phyloP scores from a whole-genome alignment of 1,140 invertebrate genomes.

The Pogonognathellus flavescens region DNA sequence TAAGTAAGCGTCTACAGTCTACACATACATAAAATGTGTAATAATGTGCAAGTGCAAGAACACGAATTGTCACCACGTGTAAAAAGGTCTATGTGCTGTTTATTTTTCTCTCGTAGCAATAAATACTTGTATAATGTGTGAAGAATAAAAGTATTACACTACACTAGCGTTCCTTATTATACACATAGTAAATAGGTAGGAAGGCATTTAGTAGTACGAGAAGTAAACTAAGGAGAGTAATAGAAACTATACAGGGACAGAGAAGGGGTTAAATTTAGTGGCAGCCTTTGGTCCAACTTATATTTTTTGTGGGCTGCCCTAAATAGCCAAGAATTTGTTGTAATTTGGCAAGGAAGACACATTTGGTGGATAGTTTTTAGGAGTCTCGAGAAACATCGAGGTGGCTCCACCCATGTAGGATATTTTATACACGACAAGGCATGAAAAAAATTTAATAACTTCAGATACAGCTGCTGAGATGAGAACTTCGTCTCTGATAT shows the following conservation, averaged over 20 bases:
- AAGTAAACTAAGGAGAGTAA: neutral
- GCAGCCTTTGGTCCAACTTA: neutral
- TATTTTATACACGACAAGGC: slow-evolving; percentile 15
- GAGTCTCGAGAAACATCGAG: slow-evolving; percentile 9
- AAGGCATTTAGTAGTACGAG: neutral
- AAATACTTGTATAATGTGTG: too few relatives aligned
- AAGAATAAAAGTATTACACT: too few relatives aligned
- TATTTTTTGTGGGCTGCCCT: neutral
- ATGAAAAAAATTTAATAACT: slow-evolving; percentile 40
- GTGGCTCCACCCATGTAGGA: slow-evolving; percentile 15
- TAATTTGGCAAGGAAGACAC: slow-evolving; percentile 40
- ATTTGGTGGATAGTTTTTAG: slow-evolving; percentile 45
- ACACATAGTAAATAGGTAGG: neutral
- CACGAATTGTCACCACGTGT: too few relatives aligned
- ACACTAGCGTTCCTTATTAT: too few relatives aligned
- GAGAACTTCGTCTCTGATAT: slow-evolving; percentile 12
- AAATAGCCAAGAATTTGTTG: slow-evolving; percentile 31
- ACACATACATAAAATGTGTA: too few relatives aligned
- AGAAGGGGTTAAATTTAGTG: slow-evolving; percentile 26
- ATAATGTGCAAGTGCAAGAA: too few relatives aligned
- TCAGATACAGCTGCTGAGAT: slow-evolving; percentile 30
- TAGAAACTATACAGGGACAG: neutral
- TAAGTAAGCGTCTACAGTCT: too few relatives aligned
- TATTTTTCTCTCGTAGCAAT: too few relatives aligned
- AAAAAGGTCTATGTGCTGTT: too few relatives aligned